phyloP scores from a whole-genome alignment of 2,113 vertebrate species.

The Mystacornis crossleyi region DNA sequence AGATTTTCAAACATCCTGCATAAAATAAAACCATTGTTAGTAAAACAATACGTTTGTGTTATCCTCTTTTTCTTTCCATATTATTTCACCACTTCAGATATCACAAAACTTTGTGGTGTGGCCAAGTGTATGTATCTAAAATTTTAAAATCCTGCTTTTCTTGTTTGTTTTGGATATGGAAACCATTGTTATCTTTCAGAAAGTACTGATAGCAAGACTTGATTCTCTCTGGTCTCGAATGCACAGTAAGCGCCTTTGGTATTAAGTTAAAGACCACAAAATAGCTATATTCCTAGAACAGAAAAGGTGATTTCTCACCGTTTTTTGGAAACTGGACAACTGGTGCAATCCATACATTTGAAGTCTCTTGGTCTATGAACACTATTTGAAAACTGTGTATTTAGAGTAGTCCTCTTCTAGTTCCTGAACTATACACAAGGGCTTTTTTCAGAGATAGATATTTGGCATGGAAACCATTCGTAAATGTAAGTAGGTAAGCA shows the following conservation, averaged over 20 bases:
- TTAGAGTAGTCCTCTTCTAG: not conserved
- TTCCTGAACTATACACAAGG: not conserved
- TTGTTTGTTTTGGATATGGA: not conserved
- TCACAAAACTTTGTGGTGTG: not conserved
- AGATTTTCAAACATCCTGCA: not conserved
- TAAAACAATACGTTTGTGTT: not conserved
- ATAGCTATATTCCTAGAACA: not conserved
- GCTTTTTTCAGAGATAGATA: not conserved
- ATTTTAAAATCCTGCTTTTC: not conserved
- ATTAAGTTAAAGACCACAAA: not conserved
- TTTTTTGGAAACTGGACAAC: not conserved
- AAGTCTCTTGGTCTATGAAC: not conserved
- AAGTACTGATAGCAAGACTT: not conserved
- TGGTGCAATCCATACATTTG: not conserved
- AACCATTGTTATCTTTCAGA: not conserved
- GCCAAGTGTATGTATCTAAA: not conserved
- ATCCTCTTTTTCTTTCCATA: not conserved
- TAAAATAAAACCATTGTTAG: conserved; percentile 25
- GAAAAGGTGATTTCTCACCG: not conserved
- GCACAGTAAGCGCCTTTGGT: not conserved
- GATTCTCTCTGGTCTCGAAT: not conserved
- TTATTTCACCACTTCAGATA: not conserved
- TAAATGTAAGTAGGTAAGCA: not conserved
- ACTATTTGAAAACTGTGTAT: not conserved
- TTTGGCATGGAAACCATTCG: not conserved